These are phyloP conservation scores for Clamator glandarius DNA, from an alignment of 2,797 vertebrate genomes.

Conservation along the genomic window DNA sequence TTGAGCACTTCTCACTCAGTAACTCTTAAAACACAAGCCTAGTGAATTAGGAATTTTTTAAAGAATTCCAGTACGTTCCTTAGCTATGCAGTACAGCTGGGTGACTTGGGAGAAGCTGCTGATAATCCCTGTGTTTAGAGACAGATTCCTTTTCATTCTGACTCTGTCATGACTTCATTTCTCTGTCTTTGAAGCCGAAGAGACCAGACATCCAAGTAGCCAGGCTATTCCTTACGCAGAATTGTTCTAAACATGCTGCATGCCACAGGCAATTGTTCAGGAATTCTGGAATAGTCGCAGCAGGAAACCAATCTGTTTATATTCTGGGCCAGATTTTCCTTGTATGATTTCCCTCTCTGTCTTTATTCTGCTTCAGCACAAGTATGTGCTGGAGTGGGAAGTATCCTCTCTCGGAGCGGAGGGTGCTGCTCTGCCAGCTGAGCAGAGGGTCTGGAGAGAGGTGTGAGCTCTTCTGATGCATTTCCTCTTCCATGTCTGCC, in stretches of 20 bases:
- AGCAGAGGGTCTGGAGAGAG: background rate
- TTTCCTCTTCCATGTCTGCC: background rate
- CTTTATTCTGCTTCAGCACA: background rate
- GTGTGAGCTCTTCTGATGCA: background rate
- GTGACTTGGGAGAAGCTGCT: background rate
- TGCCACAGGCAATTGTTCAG: constrained; percentile 16
- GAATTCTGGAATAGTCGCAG: constrained; percentile 27
- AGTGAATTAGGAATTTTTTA: background rate
- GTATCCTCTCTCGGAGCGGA: background rate
- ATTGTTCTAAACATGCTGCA: background rate
- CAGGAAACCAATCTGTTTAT: constrained; percentile 40
- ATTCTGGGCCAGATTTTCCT: background rate
- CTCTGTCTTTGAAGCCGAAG: background rate
- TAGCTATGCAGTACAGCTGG: background rate
- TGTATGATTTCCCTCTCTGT: background rate
- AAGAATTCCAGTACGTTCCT: background rate
- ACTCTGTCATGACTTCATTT: background rate
- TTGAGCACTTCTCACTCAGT: background rate
- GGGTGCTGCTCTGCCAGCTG: background rate
- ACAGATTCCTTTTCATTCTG: background rate
- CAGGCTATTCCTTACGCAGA: background rate
- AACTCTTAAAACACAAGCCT: background rate
- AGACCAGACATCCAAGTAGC: background rate
- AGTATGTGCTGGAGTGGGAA: background rate
- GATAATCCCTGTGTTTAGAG: background rate